Percentiles rank a stretch among this genome's conserved stretches.
Conservation (phyloP, 2,888 invertebrate genomes). For the Auanema sp. region DNA sequence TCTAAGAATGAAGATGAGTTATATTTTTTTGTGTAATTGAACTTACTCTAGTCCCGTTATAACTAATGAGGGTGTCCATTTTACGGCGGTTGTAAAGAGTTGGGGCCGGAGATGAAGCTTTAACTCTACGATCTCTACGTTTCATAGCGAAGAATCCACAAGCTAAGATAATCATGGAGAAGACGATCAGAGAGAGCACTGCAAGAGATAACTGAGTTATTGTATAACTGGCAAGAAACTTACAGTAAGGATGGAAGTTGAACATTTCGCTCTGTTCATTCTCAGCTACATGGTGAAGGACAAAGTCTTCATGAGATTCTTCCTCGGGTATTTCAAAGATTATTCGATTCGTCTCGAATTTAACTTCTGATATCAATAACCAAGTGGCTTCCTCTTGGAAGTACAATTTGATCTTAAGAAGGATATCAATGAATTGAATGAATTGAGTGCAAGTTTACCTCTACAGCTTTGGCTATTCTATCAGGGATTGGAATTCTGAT, state of each 20-base stretch:
- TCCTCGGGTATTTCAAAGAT: slow-evolving; percentile 26
- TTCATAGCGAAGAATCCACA: slow-evolving; percentile 18
- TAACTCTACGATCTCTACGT: slow-evolving; percentile 33
- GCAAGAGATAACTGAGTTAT: slow-evolving; percentile 24
- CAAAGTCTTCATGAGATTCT: slow-evolving; percentile 15
- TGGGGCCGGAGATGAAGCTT: slow-evolving; percentile 44
- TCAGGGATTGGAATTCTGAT: slow-evolving; percentile 81
- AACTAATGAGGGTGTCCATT: slow-evolving; percentile 1
- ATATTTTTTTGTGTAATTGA: neutral
- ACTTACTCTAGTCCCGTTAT: neutral
- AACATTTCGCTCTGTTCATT: slow-evolving; percentile 5
- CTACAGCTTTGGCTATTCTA: slow-evolving; percentile 78
- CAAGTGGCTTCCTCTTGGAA: slow-evolving; percentile 44
- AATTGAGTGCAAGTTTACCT: slow-evolving; percentile 69
- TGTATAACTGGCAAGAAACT: slow-evolving; percentile 4
- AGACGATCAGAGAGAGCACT: slow-evolving; percentile 28
- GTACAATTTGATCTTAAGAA: slow-evolving; percentile 36
- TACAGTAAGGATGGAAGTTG: slow-evolving; percentile 30
- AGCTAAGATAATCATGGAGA: slow-evolving; percentile 1
- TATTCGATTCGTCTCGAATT: slow-evolving; percentile 42
- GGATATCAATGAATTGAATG: neutral
- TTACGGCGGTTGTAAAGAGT: slow-evolving; percentile 16
- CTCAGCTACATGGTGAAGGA: slow-evolving; percentile 11
- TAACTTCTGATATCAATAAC: slow-evolving; percentile 57
- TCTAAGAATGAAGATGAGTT: neutral